Conservation (phyloP, 2,113 vertebrate species). For the Corythoichthys intestinalis region DNA sequence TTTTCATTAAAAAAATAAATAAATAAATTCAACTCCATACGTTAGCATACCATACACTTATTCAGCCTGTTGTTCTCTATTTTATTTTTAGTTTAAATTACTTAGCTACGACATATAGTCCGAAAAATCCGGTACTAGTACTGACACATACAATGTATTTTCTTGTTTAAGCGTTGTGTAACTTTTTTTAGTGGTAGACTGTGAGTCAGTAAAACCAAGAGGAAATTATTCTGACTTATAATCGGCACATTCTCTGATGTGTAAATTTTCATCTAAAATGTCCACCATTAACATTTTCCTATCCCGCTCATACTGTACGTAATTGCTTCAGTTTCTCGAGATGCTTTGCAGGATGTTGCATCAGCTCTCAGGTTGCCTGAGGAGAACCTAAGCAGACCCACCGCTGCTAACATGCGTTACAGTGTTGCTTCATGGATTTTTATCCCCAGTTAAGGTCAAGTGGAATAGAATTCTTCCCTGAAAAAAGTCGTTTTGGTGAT, state of each 20-base stretch:
- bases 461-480: conserved; percentile 12
- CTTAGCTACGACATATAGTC: too few species aligned
- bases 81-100: too few species aligned
- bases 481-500: conserved; percentile 6
- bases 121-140: too few species aligned
- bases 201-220: background rate
- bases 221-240: conserved; percentile 10
- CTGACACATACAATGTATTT: too few species aligned
- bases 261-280: conserved; percentile 8
- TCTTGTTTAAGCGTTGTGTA: background rate
- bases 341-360: conserved; percentile 56
- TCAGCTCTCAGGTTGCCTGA: conserved; percentile 44
- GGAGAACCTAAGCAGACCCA: conserved; percentile 48
- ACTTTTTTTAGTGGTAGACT: background rate
- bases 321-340: conserved; percentile 28
- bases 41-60: too few species aligned
- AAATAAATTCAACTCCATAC: too few species aligned
- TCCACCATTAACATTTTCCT: conserved; percentile 1
- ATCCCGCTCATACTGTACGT: conserved; percentile 2
- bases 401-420: conserved; percentile 34
- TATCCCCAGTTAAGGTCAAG: conserved; percentile 29
- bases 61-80: too few species aligned
- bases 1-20: too few species aligned
- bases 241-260: conserved; percentile 5
- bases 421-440: conserved; percentile 44